Base-by-base conservation (phyloP, 2,113 vertebrate species). In the Rutilus rutilus region DNA sequence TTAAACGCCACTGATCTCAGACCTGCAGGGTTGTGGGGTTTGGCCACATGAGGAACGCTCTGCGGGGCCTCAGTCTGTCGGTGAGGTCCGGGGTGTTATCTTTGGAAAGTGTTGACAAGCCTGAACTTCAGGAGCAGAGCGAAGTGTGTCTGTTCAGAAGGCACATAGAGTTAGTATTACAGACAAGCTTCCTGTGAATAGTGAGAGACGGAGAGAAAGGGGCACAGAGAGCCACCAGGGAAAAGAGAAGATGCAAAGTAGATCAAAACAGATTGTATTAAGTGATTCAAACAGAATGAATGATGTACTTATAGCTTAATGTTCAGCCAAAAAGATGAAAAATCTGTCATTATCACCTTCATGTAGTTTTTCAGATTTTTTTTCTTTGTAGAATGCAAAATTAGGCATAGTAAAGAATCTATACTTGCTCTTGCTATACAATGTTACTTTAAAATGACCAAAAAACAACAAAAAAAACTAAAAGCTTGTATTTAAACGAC, bases 41-140 rank as follows among this genome's bases (percentile, higher is more conserved):
- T 73, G 73, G 86, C 73, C 62, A 19, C 25, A 30, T 82, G 42
- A 83, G 79, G 45, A 62, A 64, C 6, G 54, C 60, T 87, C 69
- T 86, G 88, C 81, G 90, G 92, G 93, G 93, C 94, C 92, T 93
- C 89, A 91, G 93, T 92, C 94, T 92, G 93, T 92, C 92, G 85
- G 86, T 92, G 93, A 95, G 93, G 94, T 94, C 90, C 87, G 65
- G 42, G 69, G 79, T 94, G 94, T 96, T 96, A 96, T 96, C 95
- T 97, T 96, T 96, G 94, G 95, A 96, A 96, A 95, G 94, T 50
- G 93, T 95, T 92, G 94, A 96, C 93, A 93, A 94, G 94, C 95
- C 95, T 94, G 94, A 96, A 96, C 91, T 91, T 91, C 83, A 90
- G 90, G 89, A 92, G 91, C 92, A 90, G 75, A 84, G 92, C 94